Conservation (phyloP, 2,888 invertebrate genomes). For the Ochropleura leucogaster region DNA sequence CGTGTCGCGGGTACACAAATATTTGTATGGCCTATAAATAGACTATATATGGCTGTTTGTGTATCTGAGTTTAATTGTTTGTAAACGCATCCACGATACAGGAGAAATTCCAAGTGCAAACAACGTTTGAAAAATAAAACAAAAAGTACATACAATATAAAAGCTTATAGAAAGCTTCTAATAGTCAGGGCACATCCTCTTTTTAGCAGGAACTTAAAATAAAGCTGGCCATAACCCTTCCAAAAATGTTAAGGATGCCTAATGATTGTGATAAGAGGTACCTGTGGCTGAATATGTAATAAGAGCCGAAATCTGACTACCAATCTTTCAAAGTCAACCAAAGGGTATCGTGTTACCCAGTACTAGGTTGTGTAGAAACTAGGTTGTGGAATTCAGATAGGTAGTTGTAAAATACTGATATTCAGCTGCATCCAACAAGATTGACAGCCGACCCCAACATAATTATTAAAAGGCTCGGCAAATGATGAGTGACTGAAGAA, state of each 20-base stretch:
- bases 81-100: no score
- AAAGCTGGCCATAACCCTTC: neutral
- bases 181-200: constrained; percentile 6
- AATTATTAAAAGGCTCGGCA: neutral
- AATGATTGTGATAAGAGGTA: neutral
- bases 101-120: no score
- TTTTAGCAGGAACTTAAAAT: constrained; percentile 7
- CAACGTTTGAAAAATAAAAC: no score
- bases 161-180: neutral
- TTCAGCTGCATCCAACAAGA: neutral
- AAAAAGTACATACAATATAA: neutral
- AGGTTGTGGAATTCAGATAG: neutral
- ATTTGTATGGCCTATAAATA: no score
- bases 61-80: no score
- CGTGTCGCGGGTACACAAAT: no score
- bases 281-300: neutral
- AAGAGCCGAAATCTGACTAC: neutral
- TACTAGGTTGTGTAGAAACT: neutral
- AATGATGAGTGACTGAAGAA: neutral
- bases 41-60: no score
- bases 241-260: constrained; percentile 11
- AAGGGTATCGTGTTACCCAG: neutral
- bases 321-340: neutral
- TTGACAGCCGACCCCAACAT: neutral
- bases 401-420: neutral